These are phyloP conservation scores for Augiades crinisus DNA, from an alignment of 2,888 invertebrate genomes.

Conservation along the genomic window DNA sequence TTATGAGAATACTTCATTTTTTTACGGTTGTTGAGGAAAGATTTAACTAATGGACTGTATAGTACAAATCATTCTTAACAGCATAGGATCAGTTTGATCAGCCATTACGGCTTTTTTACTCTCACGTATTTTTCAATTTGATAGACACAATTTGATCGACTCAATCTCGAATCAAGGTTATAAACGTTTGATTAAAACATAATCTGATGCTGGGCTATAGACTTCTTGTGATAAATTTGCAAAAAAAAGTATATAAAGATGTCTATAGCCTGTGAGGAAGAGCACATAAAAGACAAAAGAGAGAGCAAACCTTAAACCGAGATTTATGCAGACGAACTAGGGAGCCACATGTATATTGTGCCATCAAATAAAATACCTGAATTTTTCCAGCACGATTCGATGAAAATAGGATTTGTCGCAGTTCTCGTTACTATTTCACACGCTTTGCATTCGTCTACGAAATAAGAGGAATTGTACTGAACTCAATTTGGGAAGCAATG, in stretches of 20 bases:
- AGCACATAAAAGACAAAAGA: background rate
- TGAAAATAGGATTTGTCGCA: conserved; percentile 11
- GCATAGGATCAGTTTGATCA: no score
- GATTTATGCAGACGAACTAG: background rate
- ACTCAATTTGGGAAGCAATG: conserved; percentile 32
- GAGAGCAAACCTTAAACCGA: background rate
- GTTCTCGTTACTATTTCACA: conserved; percentile 16
- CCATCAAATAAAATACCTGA: conserved; percentile 11
- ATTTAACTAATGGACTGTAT: no score
- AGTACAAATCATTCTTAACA: no score
- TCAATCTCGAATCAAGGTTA: no score
- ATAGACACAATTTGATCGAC: no score
- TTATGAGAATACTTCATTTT: background rate
- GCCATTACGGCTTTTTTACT: no score
- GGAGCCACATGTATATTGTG: background rate
- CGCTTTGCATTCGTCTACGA: conserved; percentile 1
- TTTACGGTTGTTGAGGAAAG: no score
- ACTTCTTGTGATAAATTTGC: no score
- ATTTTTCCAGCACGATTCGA: conserved; percentile 7
- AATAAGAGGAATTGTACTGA: background rate
- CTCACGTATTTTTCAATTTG: no score
- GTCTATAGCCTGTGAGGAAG: background rate
- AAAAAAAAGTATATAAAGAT: no score
- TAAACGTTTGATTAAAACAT: no score
- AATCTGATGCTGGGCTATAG: no score